phyloP scores from a whole-genome alignment of 2,797 vertebrate species.

The Argya squamiceps region DNA sequence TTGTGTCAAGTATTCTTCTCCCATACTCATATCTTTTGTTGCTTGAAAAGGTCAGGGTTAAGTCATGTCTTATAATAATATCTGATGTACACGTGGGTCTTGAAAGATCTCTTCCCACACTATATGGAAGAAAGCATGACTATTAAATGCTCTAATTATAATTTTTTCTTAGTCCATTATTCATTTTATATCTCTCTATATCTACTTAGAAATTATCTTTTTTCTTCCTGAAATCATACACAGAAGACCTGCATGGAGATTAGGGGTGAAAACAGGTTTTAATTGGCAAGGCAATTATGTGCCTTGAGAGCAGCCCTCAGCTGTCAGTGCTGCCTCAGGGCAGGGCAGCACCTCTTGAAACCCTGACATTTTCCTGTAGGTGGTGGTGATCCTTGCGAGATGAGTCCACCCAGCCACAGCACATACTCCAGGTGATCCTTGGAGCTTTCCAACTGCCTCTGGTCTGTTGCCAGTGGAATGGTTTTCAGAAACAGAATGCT shows the following conservation, averaged over 20 bases:
- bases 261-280: neutral
- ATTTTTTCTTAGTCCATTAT: neutral
- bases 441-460: neutral
- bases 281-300: neutral
- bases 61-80: neutral
- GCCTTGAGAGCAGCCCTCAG: neutral
- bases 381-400: neutral
- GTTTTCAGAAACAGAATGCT: neutral
- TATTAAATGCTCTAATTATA: neutral
- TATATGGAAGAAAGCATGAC: neutral
- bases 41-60: neutral
- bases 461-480: neutral
- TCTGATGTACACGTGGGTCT: neutral
- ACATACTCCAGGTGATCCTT: neutral
- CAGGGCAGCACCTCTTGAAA: neutral
- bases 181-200: neutral
- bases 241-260: neutral
- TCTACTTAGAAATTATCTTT: neutral
- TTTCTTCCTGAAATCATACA: neutral
- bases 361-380: neutral
- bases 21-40: neutral
- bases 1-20: neutral
- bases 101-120: neutral
- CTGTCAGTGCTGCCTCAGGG: neutral
- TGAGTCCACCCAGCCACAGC: accelerated